Evolutionary conservation across 2,888 invertebrate genomes (phyloP).

Genomic region (Mylabris sibirica): DNA sequence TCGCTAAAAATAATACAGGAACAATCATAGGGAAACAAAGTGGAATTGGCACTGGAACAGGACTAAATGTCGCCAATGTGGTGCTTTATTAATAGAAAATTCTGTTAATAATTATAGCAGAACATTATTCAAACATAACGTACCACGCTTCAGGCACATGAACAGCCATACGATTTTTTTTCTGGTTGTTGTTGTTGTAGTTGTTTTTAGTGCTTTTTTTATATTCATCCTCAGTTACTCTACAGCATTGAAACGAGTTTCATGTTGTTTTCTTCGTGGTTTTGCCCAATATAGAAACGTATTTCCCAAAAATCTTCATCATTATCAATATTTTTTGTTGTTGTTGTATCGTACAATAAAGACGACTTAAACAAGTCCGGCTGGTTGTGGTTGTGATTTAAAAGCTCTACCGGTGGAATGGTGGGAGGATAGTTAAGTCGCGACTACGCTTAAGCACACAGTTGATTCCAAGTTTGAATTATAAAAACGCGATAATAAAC

Average conservation of each 20-base stretch:
- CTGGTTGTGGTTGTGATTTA: slow-evolving; percentile 30
- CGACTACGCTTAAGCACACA: slow-evolving; percentile 28
- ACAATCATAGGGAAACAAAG: not conserved
- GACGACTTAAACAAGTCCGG: slow-evolving; percentile 4
- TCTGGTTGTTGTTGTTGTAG: slow-evolving; percentile 23
- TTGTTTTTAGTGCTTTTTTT: slow-evolving; percentile 17
- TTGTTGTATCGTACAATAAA: slow-evolving; percentile 1
- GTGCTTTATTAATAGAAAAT: slow-evolving; percentile 14
- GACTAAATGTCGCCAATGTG: slow-evolving; percentile 10
- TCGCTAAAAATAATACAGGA: not conserved
- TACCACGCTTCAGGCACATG: slow-evolving; percentile 40
- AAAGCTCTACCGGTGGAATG: slow-evolving; percentile 35
- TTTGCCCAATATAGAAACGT: slow-evolving; percentile 26
- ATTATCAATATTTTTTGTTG: slow-evolving; percentile 32
- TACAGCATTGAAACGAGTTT: slow-evolving; percentile 37
- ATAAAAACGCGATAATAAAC: not conserved
- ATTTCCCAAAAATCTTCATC: slow-evolving; percentile 37
- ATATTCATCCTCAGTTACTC: not conserved
- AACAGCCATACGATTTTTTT: slow-evolving; percentile 37
- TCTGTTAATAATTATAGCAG: slow-evolving; percentile 27
- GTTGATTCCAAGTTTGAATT: not conserved
- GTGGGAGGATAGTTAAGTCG: slow-evolving; percentile 38
- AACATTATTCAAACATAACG: slow-evolving; percentile 21
- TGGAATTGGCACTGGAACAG: not conserved
- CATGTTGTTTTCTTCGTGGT: slow-evolving; percentile 33